phyloP scores from a whole-genome alignment of 2,113 vertebrate genomes.

The Ictalurus punctatus region DNA sequence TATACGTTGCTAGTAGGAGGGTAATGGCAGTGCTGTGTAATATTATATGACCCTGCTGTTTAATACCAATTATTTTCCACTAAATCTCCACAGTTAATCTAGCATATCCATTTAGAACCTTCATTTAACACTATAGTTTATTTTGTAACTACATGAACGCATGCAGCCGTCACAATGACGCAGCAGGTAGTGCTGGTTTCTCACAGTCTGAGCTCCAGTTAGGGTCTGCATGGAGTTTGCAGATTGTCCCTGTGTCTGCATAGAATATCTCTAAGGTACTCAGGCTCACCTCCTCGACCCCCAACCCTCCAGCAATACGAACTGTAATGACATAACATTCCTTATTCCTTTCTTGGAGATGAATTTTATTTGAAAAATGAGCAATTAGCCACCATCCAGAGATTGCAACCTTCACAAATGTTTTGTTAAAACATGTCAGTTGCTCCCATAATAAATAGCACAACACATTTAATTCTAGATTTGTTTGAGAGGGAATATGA shows the following conservation, averaged over 20 bases:
- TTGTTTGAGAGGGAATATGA: not conserved
- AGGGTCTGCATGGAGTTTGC: not conserved
- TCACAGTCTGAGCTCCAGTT: constrained; percentile 8
- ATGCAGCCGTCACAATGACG: not conserved
- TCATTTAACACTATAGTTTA: not conserved
- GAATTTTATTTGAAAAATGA: not conserved
- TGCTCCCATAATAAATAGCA: not conserved
- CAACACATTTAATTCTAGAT: not conserved
- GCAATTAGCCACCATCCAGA: not conserved
- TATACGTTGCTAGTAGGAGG: not conserved
- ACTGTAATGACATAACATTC: not conserved
- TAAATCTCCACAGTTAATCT: constrained; percentile 8
- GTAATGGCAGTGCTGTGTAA: not conserved
- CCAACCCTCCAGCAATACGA: not conserved
- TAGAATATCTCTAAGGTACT: not conserved
- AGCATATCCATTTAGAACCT: constrained; percentile 4
- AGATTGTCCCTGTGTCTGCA: not conserved
- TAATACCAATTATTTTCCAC: constrained; percentile 11
- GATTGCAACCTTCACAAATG: not conserved
- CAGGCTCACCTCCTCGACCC: not conserved
- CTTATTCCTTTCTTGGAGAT: not conserved
- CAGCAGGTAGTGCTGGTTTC: not conserved
- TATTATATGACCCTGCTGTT: constrained; percentile 8
- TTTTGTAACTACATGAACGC: not conserved
- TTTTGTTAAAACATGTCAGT: not conserved